Evolutionary conservation across 1,140 invertebrate species (phyloP).

Genomic region (Drosophila bipectinata): DNA sequence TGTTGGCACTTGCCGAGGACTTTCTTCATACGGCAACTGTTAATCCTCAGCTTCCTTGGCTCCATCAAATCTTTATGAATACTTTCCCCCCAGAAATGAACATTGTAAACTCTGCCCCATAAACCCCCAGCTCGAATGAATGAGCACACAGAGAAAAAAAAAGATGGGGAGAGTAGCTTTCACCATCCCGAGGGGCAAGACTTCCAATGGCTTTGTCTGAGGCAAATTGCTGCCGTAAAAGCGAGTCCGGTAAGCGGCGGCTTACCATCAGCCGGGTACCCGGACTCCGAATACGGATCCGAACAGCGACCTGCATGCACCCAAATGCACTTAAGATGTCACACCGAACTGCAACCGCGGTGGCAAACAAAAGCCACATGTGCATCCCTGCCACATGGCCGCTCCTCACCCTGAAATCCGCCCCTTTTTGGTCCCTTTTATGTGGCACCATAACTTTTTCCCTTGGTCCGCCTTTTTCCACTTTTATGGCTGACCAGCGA

Average conservation of each 20-base stretch:
- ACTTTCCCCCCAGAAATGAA: constrained; percentile 17
- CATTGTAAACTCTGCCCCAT: constrained; percentile 32
- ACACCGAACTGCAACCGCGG: constrained; percentile 55
- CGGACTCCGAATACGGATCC: constrained; percentile 10
- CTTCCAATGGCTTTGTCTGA: constrained; percentile 40
- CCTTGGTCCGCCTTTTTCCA: constrained; percentile 14
- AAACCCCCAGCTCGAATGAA: constrained; percentile 1
- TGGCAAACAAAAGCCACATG: constrained; percentile 57
- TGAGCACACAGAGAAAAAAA: background rate
- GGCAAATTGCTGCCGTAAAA: constrained; percentile 47
- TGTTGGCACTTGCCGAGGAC: background rate
- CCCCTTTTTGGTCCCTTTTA: constrained; percentile 24
- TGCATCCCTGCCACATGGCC: constrained; percentile 26
- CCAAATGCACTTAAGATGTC: constrained; percentile 76
- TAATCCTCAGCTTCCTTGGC: constrained; percentile 32
- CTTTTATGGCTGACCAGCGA: constrained; percentile 68
- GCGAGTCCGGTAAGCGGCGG: constrained; percentile 33
- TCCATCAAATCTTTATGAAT: constrained; percentile 44
- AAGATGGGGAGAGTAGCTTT: background rate
- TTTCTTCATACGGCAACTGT: constrained; percentile 1
- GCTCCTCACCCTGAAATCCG: background rate
- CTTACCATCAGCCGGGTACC: constrained; percentile 31
- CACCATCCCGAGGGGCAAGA: constrained; percentile 4
- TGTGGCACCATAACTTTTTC: constrained; percentile 63
- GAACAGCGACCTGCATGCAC: constrained; percentile 26